Evolutionary conservation across 2,888 invertebrate species (phyloP), one percentile per base, ranked within the genome.

Genomic region (Tuberolachnus salignus): DNA sequence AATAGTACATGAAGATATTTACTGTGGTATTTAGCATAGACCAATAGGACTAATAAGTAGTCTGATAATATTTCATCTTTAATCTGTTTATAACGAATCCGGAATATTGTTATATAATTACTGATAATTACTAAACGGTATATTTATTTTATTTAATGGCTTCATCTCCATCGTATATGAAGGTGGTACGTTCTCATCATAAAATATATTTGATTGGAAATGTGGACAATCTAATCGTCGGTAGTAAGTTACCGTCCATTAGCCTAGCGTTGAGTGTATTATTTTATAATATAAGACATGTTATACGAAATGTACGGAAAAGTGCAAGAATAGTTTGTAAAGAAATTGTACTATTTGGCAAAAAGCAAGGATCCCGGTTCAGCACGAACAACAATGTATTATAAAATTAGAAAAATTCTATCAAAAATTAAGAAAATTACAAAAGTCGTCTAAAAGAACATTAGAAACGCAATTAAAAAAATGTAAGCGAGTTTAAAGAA

Each of bases 311-410:
- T 53, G n/a, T 53, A 10, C 53, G 53, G 10, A 19, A 72, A 42
- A 59, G 46, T 46, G 59, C 46, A 44, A 21, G 26, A 19, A 23
- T 61, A 3, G 59, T 46, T 19, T 42, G 42, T 42, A 19, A 59
- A 42, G 61, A 72, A 42, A 42, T 23, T 19, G 34, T 72, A 72
- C n/a, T 57, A 44, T 72, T 72, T 72, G 61, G 72, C 21, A 72
- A 55, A 72, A 72, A 59, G 59, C 61, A n/a, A 55, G 72, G 19
- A 72, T 72, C n/a, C 72, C 72, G 42, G 46, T 46, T 19, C 51
- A 44, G 19, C 34, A 46, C 19, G 21, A 57, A 57, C 34, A 57
- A 2, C 11, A 72, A 21, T 61, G 72, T 55, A 46, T 44, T n/a
- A 16, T 44, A 61, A 72, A 72, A 57, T 46, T 72, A 19, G 59